Evolutionary conservation across 64 coral and sea anemone species (phyloP).

Genomic region (Stichodactyla helianthus): DNA sequence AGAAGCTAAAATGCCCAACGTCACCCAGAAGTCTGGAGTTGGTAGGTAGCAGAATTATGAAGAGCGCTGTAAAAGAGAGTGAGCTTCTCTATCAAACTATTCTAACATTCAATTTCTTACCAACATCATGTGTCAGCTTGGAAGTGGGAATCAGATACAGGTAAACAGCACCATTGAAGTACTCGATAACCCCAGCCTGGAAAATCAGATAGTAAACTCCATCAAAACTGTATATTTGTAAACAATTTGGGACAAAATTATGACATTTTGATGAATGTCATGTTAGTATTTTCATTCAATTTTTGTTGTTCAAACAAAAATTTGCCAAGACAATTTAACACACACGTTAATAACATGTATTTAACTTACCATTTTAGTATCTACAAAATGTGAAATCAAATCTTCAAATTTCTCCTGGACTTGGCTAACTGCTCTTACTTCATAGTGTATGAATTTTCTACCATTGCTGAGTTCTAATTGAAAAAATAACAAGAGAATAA

Average conservation of each 20-base stretch:
- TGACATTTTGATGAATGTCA: too few species aligned
- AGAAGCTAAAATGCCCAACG: too few species aligned
- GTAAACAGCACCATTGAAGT: constrained; percentile 37
- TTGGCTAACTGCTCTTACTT: constrained; percentile 8
- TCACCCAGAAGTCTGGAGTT: too few species aligned
- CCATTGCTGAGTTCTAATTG: neutral
- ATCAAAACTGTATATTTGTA: neutral
- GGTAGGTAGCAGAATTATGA: too few species aligned
- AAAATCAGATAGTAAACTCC: neutral
- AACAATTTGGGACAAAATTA: neutral
- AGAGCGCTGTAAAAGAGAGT: too few species aligned
- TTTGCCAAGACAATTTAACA: too few species aligned
- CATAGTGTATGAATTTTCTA: neutral
- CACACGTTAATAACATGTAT: neutral
- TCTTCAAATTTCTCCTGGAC: neutral
- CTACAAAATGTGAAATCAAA: neutral
- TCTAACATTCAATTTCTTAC: constrained; percentile 21
- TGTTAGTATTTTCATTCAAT: too few species aligned
- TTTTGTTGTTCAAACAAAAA: too few species aligned
- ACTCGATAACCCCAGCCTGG: constrained; percentile 78
- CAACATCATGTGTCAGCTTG: constrained; percentile 71
- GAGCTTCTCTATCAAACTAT: too few species aligned
- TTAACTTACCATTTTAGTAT: neutral
- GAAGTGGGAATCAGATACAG: constrained; percentile 86
- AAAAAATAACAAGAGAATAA: neutral